Conservation (phyloP, 1,140 invertebrate genomes). For the Drosophila novamexicana region DNA sequence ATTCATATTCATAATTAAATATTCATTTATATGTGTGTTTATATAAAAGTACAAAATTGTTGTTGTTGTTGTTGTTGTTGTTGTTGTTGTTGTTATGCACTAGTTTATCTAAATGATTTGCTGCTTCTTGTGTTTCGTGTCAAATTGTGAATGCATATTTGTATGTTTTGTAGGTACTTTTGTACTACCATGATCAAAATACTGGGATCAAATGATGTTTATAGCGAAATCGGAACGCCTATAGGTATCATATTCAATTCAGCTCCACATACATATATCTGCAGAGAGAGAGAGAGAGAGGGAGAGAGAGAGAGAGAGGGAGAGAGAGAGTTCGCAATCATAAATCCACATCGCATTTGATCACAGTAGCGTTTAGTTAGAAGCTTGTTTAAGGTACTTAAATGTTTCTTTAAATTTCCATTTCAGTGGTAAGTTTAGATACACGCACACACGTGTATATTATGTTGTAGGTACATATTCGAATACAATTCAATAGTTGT, state of each 20-base stretch:
- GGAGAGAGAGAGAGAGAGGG: too few relatives aligned
- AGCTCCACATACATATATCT: too few relatives aligned
- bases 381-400: constrained; percentile 74
- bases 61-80: constrained; percentile 16
- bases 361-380: constrained; percentile 58
- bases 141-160: constrained; percentile 44
- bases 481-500: constrained; percentile 52
- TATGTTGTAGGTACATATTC: constrained; percentile 66
- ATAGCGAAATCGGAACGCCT: too few relatives aligned
- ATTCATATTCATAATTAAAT: constrained; percentile 25
- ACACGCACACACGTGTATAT: constrained; percentile 8
- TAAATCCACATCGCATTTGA: constrained; percentile 8
- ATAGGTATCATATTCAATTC: too few relatives aligned
- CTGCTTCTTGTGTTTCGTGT: constrained; percentile 40
- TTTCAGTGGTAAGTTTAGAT: constrained; percentile 69
- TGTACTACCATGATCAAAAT: constrained; percentile 63
- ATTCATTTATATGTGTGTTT: constrained; percentile 50
- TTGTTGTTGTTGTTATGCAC: constrained; percentile 22
- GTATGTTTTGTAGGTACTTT: constrained; percentile 64
- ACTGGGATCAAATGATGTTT: background rate
- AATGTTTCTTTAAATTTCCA: constrained; percentile 73
- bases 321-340: too few relatives aligned
- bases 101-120: constrained; percentile 52
- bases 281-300: too few relatives aligned
- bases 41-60: constrained; percentile 74